A percentile compares a stretch with the other conserved stretches of the same genome.
These are phyloP conservation scores for Trypoxylus dichotomus DNA, from an alignment of 1,140 invertebrate genomes.

Conservation along the genomic window DNA sequence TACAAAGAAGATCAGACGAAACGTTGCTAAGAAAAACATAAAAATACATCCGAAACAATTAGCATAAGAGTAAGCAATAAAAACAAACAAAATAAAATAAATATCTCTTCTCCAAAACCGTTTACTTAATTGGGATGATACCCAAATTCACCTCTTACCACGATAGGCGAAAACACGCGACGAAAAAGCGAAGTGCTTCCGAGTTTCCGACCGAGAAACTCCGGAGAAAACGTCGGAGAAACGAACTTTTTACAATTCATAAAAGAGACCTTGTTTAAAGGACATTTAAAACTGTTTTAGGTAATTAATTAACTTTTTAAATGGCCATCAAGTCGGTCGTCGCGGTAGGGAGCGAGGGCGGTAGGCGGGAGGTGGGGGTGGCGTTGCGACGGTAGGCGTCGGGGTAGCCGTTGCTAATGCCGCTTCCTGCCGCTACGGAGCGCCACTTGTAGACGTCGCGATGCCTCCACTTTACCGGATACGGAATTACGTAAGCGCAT, in stretches of 20 bases:
- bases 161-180: neutral
- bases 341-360: neutral
- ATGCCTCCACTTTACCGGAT: constrained; percentile 35
- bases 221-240: neutral
- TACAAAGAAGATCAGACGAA: no score
- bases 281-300: constrained; percentile 37
- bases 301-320: constrained; percentile 50
- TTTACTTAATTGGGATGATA: neutral
- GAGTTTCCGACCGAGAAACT: constrained; percentile 11
- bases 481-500: constrained; percentile 33
- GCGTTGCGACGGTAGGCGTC: neutral
- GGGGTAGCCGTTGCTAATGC: constrained; percentile 1
- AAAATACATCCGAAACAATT: no score
- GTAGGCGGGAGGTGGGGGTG: neutral
- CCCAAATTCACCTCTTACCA: neutral
- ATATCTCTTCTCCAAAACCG: no score
- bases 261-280: constrained; percentile 32
- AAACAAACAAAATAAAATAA: no score
- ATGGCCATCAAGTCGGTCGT: constrained; percentile 13
- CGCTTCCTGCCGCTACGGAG: constrained; percentile 36
- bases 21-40: no score
- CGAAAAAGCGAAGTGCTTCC: neutral
- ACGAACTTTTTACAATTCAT: constrained; percentile 40
- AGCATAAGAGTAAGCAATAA: no score
- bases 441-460: constrained; percentile 46